Evolutionary conservation across 2,888 invertebrate genomes (phyloP), one percentile per base, ranked within the genome.

Genomic region (Acrocera orbiculus): DNA sequence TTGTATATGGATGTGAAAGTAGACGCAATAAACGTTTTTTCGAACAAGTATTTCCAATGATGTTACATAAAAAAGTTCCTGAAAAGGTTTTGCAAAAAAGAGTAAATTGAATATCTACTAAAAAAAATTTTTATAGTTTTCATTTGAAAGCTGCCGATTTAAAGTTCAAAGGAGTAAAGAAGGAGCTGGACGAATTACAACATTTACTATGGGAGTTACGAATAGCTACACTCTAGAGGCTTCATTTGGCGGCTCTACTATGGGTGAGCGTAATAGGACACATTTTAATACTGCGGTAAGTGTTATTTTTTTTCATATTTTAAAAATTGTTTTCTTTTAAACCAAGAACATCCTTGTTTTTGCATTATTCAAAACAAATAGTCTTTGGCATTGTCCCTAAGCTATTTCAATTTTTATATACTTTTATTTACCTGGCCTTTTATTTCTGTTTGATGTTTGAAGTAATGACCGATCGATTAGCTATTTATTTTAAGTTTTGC

Each of bases 211-310:
- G 69, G 92, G 92, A 16, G 82, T 92, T 28, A 76, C 80, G 37
- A 89, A 92, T 51, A 92, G 90, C 57, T 93, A 86, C 54, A 93
- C 92, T 4, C 74, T 93, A 71, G 93, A 93, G 63, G 89, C 92
- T 6, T 90, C 92, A 1, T 85, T 92, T 56, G 87, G 86, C 32
- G 93, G 92, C 8, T 83, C 90, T 3, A 76, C 76, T 42, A 60
- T 89, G 35, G 86, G 86, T 3, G 75, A 78, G 27, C 70, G 83
- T 52, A 67, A 70, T 46, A 80, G 79, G 5, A 83, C 82, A 14
- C 92, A 92, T 57, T 92, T 90, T 53, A 75, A 73, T 16, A 74
- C 74, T n/a, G 49, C 52, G 49, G 60, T 60, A 46, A 49, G 49
- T 46, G 16, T 30, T 14, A n/a, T n/a, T n/a, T n/a, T n/a, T n/a